Percentiles rank a stretch among this genome's conserved stretches.
Conservation (phyloP, 2,888 invertebrate genomes). For the Morpho deidamia region DNA sequence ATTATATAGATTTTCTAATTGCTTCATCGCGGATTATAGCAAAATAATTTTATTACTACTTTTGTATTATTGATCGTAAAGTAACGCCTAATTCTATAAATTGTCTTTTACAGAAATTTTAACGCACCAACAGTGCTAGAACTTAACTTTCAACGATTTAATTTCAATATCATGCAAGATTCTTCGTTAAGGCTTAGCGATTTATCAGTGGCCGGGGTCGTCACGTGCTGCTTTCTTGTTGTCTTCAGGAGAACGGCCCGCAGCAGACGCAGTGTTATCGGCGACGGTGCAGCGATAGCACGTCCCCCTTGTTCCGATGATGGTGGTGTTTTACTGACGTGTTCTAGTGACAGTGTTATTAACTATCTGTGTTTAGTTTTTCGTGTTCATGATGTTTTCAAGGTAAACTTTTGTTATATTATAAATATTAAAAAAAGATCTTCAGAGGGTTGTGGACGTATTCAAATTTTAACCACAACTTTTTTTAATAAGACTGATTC, state of each 20-base stretch:
- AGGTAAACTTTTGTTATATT: conserved; percentile 37
- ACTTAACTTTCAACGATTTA: neutral
- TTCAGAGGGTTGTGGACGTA: too few species aligned
- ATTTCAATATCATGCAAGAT: neutral
- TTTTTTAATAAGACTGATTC: too few species aligned
- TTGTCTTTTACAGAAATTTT: too few species aligned
- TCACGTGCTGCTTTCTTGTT: conserved; percentile 39
- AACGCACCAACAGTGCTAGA: too few species aligned
- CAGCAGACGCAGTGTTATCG: conserved; percentile 45
- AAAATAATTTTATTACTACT: too few species aligned
- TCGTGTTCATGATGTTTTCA: conserved; percentile 43
- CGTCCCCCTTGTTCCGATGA: conserved; percentile 28
- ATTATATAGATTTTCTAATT: too few species aligned
- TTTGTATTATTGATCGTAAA: too few species aligned
- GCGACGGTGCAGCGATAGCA: conserved; percentile 47
- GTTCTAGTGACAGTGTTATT: conserved; percentile 19
- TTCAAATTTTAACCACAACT: too few species aligned
- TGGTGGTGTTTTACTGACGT: conserved; percentile 7
- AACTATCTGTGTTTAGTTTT: conserved; percentile 31
- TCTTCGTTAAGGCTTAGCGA: neutral
- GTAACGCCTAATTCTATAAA: too few species aligned
- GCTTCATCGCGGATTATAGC: too few species aligned
- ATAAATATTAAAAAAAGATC: too few species aligned
- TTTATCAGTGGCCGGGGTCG: conserved; percentile 22
- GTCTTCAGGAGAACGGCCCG: conserved; percentile 44